Conservation (phyloP, 1,140 invertebrate genomes). For the Pomacea maculata region DNA sequence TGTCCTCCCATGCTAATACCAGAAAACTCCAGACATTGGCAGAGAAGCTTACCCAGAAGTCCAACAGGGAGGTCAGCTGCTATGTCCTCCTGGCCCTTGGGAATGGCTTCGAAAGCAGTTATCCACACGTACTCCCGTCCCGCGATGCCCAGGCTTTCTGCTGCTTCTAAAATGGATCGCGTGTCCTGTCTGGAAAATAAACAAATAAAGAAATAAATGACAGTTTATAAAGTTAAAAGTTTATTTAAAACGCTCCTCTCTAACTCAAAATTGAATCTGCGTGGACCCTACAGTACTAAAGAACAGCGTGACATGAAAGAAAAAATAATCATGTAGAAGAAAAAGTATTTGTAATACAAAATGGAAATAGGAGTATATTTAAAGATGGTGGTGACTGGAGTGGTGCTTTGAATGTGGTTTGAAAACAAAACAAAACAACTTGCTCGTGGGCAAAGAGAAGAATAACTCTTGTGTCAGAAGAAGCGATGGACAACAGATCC, state of each 20-base stretch:
- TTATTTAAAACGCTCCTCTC: too few species aligned
- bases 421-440: neutral
- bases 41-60: slow-evolving; percentile 17
- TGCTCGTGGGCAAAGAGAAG: slow-evolving; percentile 19
- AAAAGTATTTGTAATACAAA: too few species aligned
- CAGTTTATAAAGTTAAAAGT: too few species aligned
- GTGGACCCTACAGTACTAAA: too few species aligned
- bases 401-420: too few species aligned
- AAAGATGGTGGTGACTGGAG: too few species aligned
- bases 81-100: slow-evolving; percentile 11
- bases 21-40: too few species aligned
- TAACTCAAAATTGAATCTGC: too few species aligned
- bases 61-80: slow-evolving; percentile 27
- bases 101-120: slow-evolving; percentile 27
- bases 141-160: slow-evolving; percentile 2
- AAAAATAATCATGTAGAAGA: too few species aligned
- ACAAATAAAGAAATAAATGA: neutral
- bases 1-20: too few species aligned
- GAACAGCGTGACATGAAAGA: too few species aligned
- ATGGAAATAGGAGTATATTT: too few species aligned
- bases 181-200: slow-evolving; percentile 16
- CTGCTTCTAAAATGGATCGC: slow-evolving; percentile 10
- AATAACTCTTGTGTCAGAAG: slow-evolving; percentile 9
- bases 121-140: slow-evolving; percentile 23
- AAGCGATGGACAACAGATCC: neutral